A percentile compares a stretch with the other conserved stretches of the same genome.
Conservation (phyloP, 2,888 invertebrate species). For the Siphonodentalium dalli region DNA sequence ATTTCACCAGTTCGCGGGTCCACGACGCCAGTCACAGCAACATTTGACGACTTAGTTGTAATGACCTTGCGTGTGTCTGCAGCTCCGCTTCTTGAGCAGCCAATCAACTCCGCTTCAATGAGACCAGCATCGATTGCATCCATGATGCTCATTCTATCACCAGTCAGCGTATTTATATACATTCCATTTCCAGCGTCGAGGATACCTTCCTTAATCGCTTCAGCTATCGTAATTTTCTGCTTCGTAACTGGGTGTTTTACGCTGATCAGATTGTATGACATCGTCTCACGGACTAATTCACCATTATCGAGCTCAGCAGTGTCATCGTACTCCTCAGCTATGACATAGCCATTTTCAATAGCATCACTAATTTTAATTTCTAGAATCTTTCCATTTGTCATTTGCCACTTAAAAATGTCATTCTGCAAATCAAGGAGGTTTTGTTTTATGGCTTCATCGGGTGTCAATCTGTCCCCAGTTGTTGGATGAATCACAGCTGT, state of each 20-base stretch:
- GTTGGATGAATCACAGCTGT: slow-evolving; percentile 86
- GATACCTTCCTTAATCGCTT: slow-evolving; percentile 90
- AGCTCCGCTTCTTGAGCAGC: slow-evolving; percentile 76
- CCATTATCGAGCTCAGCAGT: slow-evolving; percentile 89
- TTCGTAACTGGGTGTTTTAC: slow-evolving; percentile 75
- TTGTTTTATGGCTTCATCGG: slow-evolving; percentile 72
- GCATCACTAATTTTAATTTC: slow-evolving; percentile 83
- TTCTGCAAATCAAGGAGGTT: slow-evolving; percentile 74
- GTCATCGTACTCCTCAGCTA: slow-evolving; percentile 79
- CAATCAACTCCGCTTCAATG: slow-evolving; percentile 67
- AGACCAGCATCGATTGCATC: slow-evolving; percentile 83
- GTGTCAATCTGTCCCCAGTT: slow-evolving; percentile 84
- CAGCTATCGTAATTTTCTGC: slow-evolving; percentile 80
- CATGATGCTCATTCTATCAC: slow-evolving; percentile 79
- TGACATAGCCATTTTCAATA: slow-evolving; percentile 78
- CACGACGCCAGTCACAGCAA: slow-evolving; percentile 69
- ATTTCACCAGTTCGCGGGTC: slow-evolving; percentile 74
- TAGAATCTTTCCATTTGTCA: slow-evolving; percentile 70
- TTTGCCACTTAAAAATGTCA: slow-evolving; percentile 69
- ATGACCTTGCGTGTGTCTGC: slow-evolving; percentile 82
- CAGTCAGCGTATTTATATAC: slow-evolving; percentile 76
- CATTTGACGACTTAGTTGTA: slow-evolving; percentile 55
- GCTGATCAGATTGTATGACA: slow-evolving; percentile 51
- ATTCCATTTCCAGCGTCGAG: slow-evolving; percentile 76
- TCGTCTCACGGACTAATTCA: slow-evolving; percentile 70